Evolutionary conservation across 2,888 invertebrate genomes (phyloP).

Genomic region (Thera obeliscata): DNA sequence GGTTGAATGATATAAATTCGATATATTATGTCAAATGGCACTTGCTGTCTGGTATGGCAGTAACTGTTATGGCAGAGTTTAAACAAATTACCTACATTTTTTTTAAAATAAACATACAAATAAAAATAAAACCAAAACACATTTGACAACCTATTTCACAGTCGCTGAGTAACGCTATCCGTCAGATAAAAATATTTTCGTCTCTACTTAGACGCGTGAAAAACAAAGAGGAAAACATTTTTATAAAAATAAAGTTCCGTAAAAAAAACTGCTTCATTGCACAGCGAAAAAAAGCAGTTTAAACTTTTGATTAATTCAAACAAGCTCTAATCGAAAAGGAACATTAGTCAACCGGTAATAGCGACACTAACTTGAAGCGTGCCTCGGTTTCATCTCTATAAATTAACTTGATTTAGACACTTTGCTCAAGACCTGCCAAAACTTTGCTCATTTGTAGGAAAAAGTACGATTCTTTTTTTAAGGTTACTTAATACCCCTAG

Average conservation of each 20-base stretch:
- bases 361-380: constrained; percentile 64
- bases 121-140: no score
- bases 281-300: constrained; percentile 8
- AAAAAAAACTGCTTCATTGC: no score
- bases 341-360: constrained; percentile 69
- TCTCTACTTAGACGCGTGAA: no score
- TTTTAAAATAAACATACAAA: no score
- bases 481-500: neutral
- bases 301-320: constrained; percentile 30
- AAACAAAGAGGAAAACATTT: neutral
- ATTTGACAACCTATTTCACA: no score
- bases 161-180: no score
- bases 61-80: no score
- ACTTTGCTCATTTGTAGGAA: constrained; percentile 70
- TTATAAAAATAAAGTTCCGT: neutral
- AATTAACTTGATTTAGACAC: constrained; percentile 80
- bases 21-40: no score
- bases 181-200: no score
- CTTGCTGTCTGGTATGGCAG: no score
- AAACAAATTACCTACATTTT: no score
- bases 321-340: constrained; percentile 45
- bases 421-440: constrained; percentile 63
- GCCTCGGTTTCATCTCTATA: constrained; percentile 72
- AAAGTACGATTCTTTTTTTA: constrained; percentile 60
- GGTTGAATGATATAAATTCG: no score